phyloP scores from a whole-genome alignment of 2,797 vertebrate genomes.

The Phoxinus dragarum region DNA sequence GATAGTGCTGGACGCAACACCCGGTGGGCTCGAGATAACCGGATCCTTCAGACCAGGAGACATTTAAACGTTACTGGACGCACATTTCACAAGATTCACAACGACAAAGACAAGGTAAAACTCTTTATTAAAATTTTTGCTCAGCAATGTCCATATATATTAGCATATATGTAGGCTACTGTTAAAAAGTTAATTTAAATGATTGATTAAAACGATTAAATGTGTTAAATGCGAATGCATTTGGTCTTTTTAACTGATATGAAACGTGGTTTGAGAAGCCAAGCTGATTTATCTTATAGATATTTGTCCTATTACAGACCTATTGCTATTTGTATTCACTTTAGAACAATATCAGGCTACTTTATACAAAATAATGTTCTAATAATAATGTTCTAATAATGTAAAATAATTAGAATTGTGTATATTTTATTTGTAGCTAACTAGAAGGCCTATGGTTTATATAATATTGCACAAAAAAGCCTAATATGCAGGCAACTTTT shows the following conservation, averaged over 20 bases:
- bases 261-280: neutral
- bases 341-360: neutral
- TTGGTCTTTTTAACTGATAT: neutral
- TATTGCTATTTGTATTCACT: neutral
- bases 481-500: neutral
- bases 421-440: neutral
- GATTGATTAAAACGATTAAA: neutral
- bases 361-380: neutral
- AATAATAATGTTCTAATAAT: too few relatives aligned
- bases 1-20: slow-evolving; percentile 39
- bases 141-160: neutral
- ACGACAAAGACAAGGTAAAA: slow-evolving; percentile 10
- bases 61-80: neutral
- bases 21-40: slow-evolving; percentile 47
- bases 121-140: neutral
- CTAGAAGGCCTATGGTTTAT: neutral
- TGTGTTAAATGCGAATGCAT: neutral
- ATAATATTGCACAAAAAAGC: neutral
- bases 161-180: neutral
- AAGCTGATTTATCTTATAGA: neutral
- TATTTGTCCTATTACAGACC: neutral
- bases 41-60: neutral
- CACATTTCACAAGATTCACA: slow-evolving; percentile 1
- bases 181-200: neutral
- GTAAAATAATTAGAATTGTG: too few relatives aligned